Conservation (phyloP, 1,140 invertebrate species). For the Meloidogyne exigua region DNA sequence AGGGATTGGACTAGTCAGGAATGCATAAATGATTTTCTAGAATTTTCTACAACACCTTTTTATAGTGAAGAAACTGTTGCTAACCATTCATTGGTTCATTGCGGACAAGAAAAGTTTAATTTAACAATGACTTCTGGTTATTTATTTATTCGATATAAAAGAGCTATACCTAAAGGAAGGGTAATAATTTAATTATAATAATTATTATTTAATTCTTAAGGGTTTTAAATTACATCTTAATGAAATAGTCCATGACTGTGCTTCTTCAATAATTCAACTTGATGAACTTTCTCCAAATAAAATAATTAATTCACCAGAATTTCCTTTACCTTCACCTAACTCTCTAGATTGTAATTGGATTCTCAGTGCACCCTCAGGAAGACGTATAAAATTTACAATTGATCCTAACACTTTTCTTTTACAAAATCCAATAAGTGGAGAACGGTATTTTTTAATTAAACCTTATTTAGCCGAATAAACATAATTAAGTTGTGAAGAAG, state of each 20-base stretch:
- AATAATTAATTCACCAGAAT: conserved; percentile 45
- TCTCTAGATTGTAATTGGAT: conserved; percentile 45
- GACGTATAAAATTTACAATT: conserved; percentile 57
- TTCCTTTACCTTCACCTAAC: conserved; percentile 34
- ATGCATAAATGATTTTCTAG: conserved; percentile 6
- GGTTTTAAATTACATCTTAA: conserved; percentile 52
- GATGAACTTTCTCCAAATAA: conserved; percentile 44
- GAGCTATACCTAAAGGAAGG: conserved; percentile 13
- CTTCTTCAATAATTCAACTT: conserved; percentile 34
- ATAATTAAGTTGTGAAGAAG: conserved; percentile 45
- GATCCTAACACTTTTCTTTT: conserved; percentile 48
- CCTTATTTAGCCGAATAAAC: too few relatives aligned
- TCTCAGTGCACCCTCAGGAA: conserved; percentile 51
- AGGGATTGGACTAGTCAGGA: conserved; percentile 18
- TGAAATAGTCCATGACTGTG: conserved; percentile 53
- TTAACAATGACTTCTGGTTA: conserved; percentile 40
- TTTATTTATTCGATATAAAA: conserved; percentile 45
- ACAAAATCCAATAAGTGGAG: conserved; percentile 26
- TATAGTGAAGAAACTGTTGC: not conserved
- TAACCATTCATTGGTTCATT: conserved; percentile 24
- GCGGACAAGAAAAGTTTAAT: conserved; percentile 47
- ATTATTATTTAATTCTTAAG: conserved; percentile 34
- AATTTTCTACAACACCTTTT: conserved; percentile 19
- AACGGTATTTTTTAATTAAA: not conserved
- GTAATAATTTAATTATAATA: conserved; percentile 17